Percentiles rank a stretch among this genome's conserved stretches.
These are phyloP conservation scores for Octomys mimax DNA, from an alignment of 2,797 vertebrate genomes.

Conservation along the genomic window DNA sequence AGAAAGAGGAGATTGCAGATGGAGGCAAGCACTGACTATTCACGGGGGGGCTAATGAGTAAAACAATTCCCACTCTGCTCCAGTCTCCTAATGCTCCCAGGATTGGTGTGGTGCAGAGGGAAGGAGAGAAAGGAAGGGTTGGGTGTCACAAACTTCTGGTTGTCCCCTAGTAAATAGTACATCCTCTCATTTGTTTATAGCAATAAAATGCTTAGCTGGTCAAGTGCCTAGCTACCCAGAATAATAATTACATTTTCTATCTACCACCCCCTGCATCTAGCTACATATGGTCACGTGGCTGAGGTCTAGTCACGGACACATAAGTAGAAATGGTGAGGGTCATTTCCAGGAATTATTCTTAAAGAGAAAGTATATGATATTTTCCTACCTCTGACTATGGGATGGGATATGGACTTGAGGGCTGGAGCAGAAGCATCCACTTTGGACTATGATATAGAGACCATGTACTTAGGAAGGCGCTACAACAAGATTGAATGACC, in stretches of 20 bases:
- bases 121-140: neutral
- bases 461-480: neutral
- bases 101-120: neutral
- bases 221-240: neutral
- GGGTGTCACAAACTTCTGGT: constrained; percentile 1
- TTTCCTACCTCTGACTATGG: neutral
- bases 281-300: neutral
- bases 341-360: constrained; percentile 50
- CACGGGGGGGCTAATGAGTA: neutral
- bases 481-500: neutral
- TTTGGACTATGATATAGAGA: neutral
- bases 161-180: neutral
- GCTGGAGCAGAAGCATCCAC: neutral
- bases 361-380: neutral
- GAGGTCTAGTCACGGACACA: neutral
- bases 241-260: neutral
- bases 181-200: constrained; percentile 6
- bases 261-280: neutral
- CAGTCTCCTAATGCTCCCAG: neutral
- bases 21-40: neutral
- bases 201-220: neutral
- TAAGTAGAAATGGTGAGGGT: neutral
- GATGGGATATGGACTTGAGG: neutral
- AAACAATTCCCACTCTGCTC: neutral
- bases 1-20: neutral